Base-by-base conservation (phyloP, 2,888 invertebrate genomes). In the Orthosia gothica region DNA sequence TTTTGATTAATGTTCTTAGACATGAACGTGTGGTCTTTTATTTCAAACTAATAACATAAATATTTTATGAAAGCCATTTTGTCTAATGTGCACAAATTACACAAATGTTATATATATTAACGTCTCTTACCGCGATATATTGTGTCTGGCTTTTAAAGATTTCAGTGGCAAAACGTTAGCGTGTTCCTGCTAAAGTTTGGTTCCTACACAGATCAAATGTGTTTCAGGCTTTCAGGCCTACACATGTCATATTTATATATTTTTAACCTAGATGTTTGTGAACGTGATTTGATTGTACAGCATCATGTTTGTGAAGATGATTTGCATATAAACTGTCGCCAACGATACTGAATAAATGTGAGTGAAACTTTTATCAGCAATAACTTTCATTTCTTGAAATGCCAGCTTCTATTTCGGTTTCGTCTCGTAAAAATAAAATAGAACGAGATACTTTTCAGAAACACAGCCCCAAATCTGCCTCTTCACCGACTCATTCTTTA, bases 401-500 rank as follows among this genome's bases (percentile, higher is more conserved):
- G 40, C 55, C 23, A 47, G 23, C 45, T 52, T 63, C 57, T 18
- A 50, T 73, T 61, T 70, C 57, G 54, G 23, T 74, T 74, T 62
- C 40, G 47, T 79, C 58, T 65, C 18, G 23, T 40, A 69, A 59
- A 66, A 59, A 67, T 79, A 69, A 62, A 73, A 57, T 68, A 50
- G 18, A 57, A 76, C 66, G 71, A 70, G 68, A 84, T 81, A 82
- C 83, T 81, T 76, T 84, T 73, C 81, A 68, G 61, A 74, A 83
- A 84, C 81, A 79, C 79, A 82, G 83, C 70, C 70, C 70, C 66
- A 57, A 81, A 79, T 68, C 82, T 74, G 63, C 76, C 76, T 80
- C 74, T 86, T 75, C 72, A 74, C 61, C 58, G 67, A 66, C 76
- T 84, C 77, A 80, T 89, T 86, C 84, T 82, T 82, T 67, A 75